phyloP scores from a whole-genome alignment of 2,888 invertebrate genomes.

The Ceraclea dissimilis region DNA sequence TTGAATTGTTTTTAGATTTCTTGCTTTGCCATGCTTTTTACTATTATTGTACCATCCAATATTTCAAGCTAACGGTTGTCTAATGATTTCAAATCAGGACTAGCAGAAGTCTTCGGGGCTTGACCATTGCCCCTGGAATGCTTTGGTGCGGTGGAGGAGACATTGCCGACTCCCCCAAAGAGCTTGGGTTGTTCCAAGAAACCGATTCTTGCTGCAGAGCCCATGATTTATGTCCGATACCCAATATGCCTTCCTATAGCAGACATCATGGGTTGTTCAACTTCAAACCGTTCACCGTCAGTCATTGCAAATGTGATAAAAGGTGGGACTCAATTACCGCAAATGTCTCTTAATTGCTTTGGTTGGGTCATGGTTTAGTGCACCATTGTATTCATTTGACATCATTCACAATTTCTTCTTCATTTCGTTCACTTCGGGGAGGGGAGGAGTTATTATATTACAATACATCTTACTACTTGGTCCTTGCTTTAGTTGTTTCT shows the following conservation, averaged over 20 bases:
- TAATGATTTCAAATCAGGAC: not conserved
- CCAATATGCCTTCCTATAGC: slow-evolving; percentile 53
- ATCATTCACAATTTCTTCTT: not conserved
- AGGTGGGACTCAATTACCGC: slow-evolving; percentile 41
- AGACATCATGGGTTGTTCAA: slow-evolving; percentile 58
- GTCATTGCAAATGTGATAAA: slow-evolving; percentile 70
- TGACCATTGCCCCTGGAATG: slow-evolving; percentile 58
- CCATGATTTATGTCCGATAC: slow-evolving; percentile 63
- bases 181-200: slow-evolving; percentile 49
- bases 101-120: slow-evolving; percentile 40
- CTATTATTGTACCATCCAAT: no score
- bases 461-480: no score
- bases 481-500: not conserved
- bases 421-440: not conserved
- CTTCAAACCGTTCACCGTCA: slow-evolving; percentile 62
- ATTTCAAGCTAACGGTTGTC: no score
- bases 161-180: slow-evolving; percentile 50
- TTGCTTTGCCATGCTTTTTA: no score
- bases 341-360: not conserved
- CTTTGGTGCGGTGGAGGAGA: slow-evolving; percentile 68
- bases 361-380: not conserved
- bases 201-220: slow-evolving; percentile 63
- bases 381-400: not conserved
- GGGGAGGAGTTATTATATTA: not conserved
- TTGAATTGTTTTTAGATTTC: no score